phyloP scores from a whole-genome alignment of 1,140 invertebrate species.

The Pseudobourletiella spinata region DNA sequence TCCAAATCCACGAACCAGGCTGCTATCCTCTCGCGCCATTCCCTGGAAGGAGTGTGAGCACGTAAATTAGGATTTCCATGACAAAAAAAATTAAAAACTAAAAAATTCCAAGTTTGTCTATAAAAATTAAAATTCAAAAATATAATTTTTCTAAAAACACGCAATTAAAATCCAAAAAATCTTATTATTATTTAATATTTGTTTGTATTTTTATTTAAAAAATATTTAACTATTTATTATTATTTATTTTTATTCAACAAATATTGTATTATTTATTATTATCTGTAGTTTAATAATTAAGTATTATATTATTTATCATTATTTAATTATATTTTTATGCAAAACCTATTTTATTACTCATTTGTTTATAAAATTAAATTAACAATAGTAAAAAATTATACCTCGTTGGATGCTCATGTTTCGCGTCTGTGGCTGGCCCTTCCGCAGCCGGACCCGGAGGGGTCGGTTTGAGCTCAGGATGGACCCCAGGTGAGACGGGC shows the following conservation, averaged over 20 bases:
- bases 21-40: slow-evolving; percentile 80
- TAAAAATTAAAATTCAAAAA: not conserved
- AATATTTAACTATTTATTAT: no score
- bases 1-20: slow-evolving; percentile 81
- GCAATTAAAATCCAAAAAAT: not conserved
- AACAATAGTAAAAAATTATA: slow-evolving; percentile 5
- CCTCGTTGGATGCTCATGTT: slow-evolving; percentile 24
- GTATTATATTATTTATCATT: no score
- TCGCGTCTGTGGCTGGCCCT: slow-evolving; percentile 14
- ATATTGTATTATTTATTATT: no score
- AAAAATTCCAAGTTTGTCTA: no score
- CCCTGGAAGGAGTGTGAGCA: slow-evolving; percentile 46
- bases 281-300: no score
- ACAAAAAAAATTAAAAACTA: not conserved
- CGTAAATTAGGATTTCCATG: not conserved
- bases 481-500: slow-evolving; percentile 54
- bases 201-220: not conserved
- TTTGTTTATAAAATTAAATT: no score
- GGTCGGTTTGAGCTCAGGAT: slow-evolving; percentile 43
- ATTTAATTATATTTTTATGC: no score
- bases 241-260: no score
- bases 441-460: not conserved
- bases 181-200: not conserved
- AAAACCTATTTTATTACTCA: no score
- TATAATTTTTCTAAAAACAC: not conserved